Conservation (phyloP, 1,140 invertebrate species). For the Drosophila repleta region DNA sequence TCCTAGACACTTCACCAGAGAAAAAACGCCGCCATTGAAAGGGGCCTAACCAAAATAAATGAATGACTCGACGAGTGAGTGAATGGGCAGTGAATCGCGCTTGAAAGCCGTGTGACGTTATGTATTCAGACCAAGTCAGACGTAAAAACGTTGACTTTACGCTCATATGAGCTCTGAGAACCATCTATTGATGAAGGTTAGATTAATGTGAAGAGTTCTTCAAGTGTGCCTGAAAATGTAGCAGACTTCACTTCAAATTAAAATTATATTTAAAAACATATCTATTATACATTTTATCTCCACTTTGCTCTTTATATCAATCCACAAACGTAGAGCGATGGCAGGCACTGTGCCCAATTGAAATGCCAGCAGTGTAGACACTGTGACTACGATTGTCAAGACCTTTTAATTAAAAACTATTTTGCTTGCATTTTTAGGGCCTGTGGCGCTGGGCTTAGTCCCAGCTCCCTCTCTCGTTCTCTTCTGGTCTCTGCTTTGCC, state of each 20-base stretch:
- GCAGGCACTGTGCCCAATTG: constrained; percentile 32
- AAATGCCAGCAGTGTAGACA: constrained; percentile 46
- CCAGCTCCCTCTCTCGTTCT: background rate
- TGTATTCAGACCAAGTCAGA: constrained; percentile 57
- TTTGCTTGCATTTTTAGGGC: constrained; percentile 76
- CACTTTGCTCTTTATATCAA: background rate
- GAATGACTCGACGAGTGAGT: constrained; percentile 36
- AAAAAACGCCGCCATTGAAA: constrained; percentile 23
- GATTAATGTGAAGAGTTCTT: background rate
- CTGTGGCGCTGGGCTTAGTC: constrained; percentile 60
- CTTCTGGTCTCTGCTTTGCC: constrained; percentile 18
- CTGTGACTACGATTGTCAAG: constrained; percentile 52
- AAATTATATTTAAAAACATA: background rate
- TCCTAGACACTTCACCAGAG: background rate
- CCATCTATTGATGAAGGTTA: constrained; percentile 19
- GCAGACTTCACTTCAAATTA: too few species aligned
- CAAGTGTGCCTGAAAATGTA: too few species aligned
- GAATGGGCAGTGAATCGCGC: constrained; percentile 15
- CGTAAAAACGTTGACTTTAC: constrained; percentile 75
- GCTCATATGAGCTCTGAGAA: constrained; percentile 42
- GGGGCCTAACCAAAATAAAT: constrained; percentile 42
- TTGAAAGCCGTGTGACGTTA: constrained; percentile 7
- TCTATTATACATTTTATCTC: background rate
- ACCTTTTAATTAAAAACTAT: constrained; percentile 82
- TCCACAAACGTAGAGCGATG: background rate